Base-by-base conservation (phyloP, 1,140 invertebrate species). In the Drosophila arawakana region DNA sequence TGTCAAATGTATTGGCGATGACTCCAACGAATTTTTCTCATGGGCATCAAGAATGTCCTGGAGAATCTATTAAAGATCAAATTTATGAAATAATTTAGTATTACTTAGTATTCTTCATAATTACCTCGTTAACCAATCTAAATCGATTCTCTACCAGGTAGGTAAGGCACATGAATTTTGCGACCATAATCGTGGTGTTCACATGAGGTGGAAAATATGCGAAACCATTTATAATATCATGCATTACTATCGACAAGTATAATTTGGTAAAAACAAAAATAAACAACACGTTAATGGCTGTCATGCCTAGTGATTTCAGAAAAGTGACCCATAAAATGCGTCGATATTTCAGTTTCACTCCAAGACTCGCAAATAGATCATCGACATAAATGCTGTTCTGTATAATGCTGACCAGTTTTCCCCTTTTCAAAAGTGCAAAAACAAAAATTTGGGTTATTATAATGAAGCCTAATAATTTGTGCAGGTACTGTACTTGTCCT, bases 121-220 rank as follows among this genome's bases (percentile, higher is more conserved):
- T 91, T 49, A 92, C 91, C 80, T 90, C 82, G 35, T 92, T 92
- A 9, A 92, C 65, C 82, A 91, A 90, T 15, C 74, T 68, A 5
- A 92, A 91, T 1, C 91, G 85, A 73, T 81, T 88, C 39, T 76
- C 61, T 2, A 89, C 84, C 77, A 92, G 54, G 55, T 92, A 82
- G 4, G 90, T 91, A 35, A 78, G 91, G 52, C 90, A 92, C 0
- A 92, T 71, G 50, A 92, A 92, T 49, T 92, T 92, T 52, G 91
- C 91, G 49, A 92, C 88, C 89, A 92, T 89, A 5, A 92, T 65
- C 10, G 82, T 85, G 43, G 90, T 92, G 25, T 92, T 91, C 5
- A 92, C 90, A 61, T 92, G 91, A 7, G 91, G 91, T 67, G 92
- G 50, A 6, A 85, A 88, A 18, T 91, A 92, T 6, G 89, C 74